Base-by-base conservation (phyloP, 1,140 invertebrate species). In the Macrotrachela quadricornifera region DNA sequence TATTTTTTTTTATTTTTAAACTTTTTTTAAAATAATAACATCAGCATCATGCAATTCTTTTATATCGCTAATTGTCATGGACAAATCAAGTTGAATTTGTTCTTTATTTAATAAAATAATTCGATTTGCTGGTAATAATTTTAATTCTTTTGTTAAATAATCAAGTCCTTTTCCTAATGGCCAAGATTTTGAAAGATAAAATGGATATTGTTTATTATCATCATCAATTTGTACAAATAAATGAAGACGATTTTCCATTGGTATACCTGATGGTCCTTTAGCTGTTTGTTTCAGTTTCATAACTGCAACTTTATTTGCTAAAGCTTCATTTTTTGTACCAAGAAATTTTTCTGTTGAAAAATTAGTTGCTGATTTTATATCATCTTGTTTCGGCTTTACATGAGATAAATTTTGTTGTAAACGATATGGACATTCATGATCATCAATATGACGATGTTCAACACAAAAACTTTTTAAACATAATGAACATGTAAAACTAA, bases 211-310 rank as follows among this genome's bases (percentile, higher is more conserved):
- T 45, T 51, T 45, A 36, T 10, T 51, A 18, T 41, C 49, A 37
- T 51, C 42, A 38, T 51, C 41, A 16, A 45, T 51, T 30, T 30
- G 21, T 16, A 51, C 44, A 37, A 51, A 51, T 11, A 41, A 44
- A 51, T 36, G 44, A 45, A 44, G 44, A 16, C 44, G 44, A 15
- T 41, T 44, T 13, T 11, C 14, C 36, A 44, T 42, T 37, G 49
- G 49, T 12, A 51, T 16, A 37, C 49, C 49, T 12, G 42, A 30
- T 10, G 49, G 49, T 30, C 49, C 49, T n/a, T 44, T 38, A 36
- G 49, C 49, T 36, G 49, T 51, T 42, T 51, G 49, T 44, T 51
- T 51, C 15, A 51, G 16, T 42, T 51, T 51, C 49, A 51, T 51
- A 17, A 51, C 8, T 37, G 49, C 37, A 16, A 51, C 36, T 45